These are phyloP conservation scores for Drosophila basisetae DNA, from an alignment of 2,888 invertebrate genomes.

Conservation along the genomic window DNA sequence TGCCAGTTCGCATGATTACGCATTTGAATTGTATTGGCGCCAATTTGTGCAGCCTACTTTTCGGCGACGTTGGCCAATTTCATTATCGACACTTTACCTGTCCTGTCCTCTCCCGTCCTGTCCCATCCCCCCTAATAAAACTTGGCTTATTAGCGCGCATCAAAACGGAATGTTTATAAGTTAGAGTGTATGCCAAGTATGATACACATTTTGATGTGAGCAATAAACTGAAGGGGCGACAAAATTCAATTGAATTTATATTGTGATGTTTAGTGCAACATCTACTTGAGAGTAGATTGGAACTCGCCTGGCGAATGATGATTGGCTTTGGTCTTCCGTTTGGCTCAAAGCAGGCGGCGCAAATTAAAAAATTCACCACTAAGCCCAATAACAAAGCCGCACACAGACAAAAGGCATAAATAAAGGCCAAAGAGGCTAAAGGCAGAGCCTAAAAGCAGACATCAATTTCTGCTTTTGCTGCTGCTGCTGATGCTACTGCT, in stretches of 20 bases:
- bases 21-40: constrained; percentile 72
- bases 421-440: constrained; percentile 57
- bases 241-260: constrained; percentile 63
- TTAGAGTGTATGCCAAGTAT: constrained; percentile 6
- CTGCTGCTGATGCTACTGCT: constrained; percentile 26
- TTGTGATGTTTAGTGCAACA: constrained; percentile 33
- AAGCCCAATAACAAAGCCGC: constrained; percentile 71
- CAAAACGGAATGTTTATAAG: constrained; percentile 41
- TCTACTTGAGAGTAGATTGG: constrained; percentile 50
- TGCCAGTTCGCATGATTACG: constrained; percentile 72
- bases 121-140: not conserved
- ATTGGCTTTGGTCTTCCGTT: constrained; percentile 62
- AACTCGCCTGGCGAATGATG: constrained; percentile 65
- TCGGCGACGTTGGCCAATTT: constrained; percentile 44
- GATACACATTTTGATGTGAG: constrained; percentile 29
- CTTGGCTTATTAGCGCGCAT: constrained; percentile 47
- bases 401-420: constrained; percentile 72
- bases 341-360: constrained; percentile 35
- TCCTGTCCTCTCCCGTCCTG: constrained; percentile 15
- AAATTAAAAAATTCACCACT: constrained; percentile 67
- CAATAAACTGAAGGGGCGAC: constrained; percentile 46
- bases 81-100: constrained; percentile 53
- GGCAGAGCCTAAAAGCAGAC: constrained; percentile 74
- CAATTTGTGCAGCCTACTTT: constrained; percentile 39
- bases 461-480: constrained; percentile 67